Conservation (phyloP, 2,113 vertebrate species). For the Triplophysa dalaica region DNA sequence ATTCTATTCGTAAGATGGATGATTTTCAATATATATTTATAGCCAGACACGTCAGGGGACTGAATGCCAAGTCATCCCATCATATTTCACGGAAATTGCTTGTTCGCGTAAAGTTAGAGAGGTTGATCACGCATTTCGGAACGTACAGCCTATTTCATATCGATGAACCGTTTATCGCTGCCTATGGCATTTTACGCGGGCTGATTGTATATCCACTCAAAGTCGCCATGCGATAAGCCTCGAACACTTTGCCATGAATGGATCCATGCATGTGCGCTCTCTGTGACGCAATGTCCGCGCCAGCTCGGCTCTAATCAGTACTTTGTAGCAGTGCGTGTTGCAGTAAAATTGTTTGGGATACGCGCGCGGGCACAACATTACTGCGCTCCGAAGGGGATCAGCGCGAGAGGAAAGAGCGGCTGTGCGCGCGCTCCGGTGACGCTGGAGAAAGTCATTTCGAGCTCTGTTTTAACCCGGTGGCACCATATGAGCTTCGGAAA, state of each 20-base stretch:
- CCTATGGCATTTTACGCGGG: slow-evolving; percentile 12
- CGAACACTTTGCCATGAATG: slow-evolving; percentile 42
- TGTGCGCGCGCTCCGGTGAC: slow-evolving; percentile 14
- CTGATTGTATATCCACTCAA: background rate
- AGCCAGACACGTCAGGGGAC: background rate
- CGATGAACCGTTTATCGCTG: background rate
- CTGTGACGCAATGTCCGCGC: slow-evolving; percentile 47
- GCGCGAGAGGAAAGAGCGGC: slow-evolving; percentile 13
- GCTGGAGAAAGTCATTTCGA: slow-evolving; percentile 22
- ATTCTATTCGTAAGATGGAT: no score
- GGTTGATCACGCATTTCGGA: background rate
- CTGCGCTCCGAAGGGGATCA: slow-evolving; percentile 25
- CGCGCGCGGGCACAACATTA: slow-evolving; percentile 29
- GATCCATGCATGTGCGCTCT: slow-evolving; percentile 31
- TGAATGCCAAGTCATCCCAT: background rate
- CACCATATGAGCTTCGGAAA: slow-evolving; percentile 15
- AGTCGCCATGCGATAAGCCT: slow-evolving; percentile 5
- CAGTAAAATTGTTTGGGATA: slow-evolving; percentile 39
- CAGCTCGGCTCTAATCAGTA: slow-evolving; percentile 11
- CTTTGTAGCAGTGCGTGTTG: slow-evolving; percentile 29
- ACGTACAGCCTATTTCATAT: background rate
- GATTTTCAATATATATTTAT: background rate
- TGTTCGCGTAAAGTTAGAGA: background rate
- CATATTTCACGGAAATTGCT: background rate
- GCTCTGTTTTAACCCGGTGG: slow-evolving; percentile 22